Evolutionary conservation across 2,113 vertebrate genomes (phyloP), one percentile per base, ranked within the genome.

Genomic region (Trogon melanurus): DNA sequence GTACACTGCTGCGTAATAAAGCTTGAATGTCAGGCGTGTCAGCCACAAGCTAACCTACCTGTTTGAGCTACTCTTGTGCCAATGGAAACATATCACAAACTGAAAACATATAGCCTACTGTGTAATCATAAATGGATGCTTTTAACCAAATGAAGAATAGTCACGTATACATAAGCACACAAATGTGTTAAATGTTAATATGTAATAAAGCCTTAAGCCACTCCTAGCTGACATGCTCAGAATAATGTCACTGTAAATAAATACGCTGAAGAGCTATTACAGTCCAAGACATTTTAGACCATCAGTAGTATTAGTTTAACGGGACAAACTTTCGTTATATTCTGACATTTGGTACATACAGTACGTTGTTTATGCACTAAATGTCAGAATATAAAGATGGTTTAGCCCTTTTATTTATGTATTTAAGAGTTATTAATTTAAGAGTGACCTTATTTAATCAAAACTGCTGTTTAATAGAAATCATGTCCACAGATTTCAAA

Each of bases 11-110:
- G 94, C 16, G 16, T 94, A 97, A 98, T 97, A 97, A 98, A 98
- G 97, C 96, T 86, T 91, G 95, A 98, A 97, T 97, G 97, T 98
- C 97, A 96, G 93, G 84, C 95, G 56, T 95, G 95, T 97, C 95
- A 83, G 96, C 98, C 97, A 97, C 96, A 91, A 98, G 94, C 98
- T 96, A 93, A 96, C 96, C 88, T 97, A 98, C 97, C 98, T 98
- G 97, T 97, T 95, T 97, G 97, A 98, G 97, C 96, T 91, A 97
- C 95, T 97, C 96, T 76, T 88, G 93, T 97, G 97, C 97, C 97
- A 97, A 96, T 90, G 93, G 98, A 97, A 98, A 97, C 96, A 96
- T 14, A 54, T 84, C 93, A 86, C 93, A 86, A 96, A 94, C 95
- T 58, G 80, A 95, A 97, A 96, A 97, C 96, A 97, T 95, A 97